Base-by-base conservation (phyloP, 1,140 invertebrate species). In the Drosophila virilis region DNA sequence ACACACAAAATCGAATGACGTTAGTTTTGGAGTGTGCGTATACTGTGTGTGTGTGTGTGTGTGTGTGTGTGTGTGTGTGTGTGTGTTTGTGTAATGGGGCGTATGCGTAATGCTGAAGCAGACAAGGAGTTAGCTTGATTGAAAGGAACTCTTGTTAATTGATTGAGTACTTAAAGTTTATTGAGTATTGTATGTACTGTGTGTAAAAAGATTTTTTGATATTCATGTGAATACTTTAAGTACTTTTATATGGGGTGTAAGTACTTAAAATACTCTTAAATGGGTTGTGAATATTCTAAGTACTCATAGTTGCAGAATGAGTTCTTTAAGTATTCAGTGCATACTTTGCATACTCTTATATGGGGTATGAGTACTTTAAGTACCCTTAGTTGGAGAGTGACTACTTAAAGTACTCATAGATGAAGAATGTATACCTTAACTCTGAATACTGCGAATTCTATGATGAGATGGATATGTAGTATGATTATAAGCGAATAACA, bases 51-150 rank as follows among this genome's bases (percentile, higher is more conserved):
- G 33, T 13, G 8, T 37, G 55, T 42, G 28, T 33, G 22, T 32
- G 4, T 33, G 22, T 55, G 38, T 35, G 15, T 32, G 42, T 13
- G 8, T 35, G 55, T 48, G n/a, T n/a, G n/a, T n/a, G n/a, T n/a
- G n/a, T n/a, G n/a, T n/a, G n/a, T n/a, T n/a, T n/a, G n/a, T n/a
- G 28, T 33, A 73, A 73, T 54, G 70, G 22, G 38, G 70, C 64
- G 70, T 46, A 73, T 73, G 35, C 54, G 46, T 37, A 51, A 65
- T 33, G 7, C 0, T 8, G 5, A 33, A 60, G 6, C 6, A 37
- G 10, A 37, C 22, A 46, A 35, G 22, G 2, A 28, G 12, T 5
- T 28, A 13, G 7, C 48, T 51, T 33, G 28, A 12, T 32, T 22
- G 17, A 50, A 32, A 28, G 9, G 1, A 32, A 32, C 0, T 6